Evolutionary conservation across 2,888 invertebrate species (phyloP), one percentile per base, ranked within the genome.

Genomic region (Cordylochernes scorpioides): DNA sequence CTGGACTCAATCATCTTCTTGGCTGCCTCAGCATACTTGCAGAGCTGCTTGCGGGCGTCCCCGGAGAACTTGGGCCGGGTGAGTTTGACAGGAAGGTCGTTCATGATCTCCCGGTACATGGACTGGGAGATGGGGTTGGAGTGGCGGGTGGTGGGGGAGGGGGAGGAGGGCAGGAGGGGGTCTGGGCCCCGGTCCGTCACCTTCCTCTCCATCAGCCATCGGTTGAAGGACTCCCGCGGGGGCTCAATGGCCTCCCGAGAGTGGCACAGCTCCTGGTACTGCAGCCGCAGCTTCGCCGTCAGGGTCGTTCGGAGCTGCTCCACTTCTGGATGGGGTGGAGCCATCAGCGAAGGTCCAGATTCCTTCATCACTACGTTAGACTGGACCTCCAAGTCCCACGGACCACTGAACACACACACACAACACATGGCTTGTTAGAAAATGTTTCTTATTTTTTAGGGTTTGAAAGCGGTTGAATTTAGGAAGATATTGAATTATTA

Each of bases 31-130:
- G 88, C 86, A 55, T 88, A 94, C 30, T 71, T 65, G 3, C 77
- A 74, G 15, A 91, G 57, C 49, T 91, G 88, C 52, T 88, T 86
- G 17, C 88, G 63, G 1, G 88, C 88, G 58, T 91, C 91, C 1
- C 77, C 80, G 3, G 84, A 78, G 49, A 78, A 88, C 54, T 86
- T 84, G 6, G 88, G 86, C 51, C 82, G 71, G n/a, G 77, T 68
- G 34, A 91, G 63, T 55, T 84, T 86, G 35, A 91, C 78, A 7
- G 91, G 91, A 49, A 94, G 82, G 56, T 91, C 88, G 54, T 84
- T 78, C 82, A 91, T 86, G 30, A 91, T 82, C 59, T 91, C 91
- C 40, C 80, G 69, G 56, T 84, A 84, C 86, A 91, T 84, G 2
- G 77, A 73, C 49, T 70, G 66, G 4, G 88, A 88, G 44, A 91